phyloP scores from a whole-genome alignment of 2,113 vertebrate genomes.

The Prochilodus magdalenae region DNA sequence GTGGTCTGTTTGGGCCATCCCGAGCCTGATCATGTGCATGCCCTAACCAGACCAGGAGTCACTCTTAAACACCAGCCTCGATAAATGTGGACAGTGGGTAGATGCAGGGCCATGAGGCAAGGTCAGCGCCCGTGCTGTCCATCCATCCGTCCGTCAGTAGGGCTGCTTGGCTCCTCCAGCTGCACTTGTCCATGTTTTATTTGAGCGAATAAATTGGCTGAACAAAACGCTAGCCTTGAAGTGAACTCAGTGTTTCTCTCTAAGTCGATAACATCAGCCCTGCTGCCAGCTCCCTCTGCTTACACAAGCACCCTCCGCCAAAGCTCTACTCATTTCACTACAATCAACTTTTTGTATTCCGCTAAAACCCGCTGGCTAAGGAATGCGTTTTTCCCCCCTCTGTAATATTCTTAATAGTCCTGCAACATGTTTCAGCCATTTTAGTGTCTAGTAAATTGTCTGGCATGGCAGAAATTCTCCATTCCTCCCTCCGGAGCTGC shows the following conservation, averaged over 20 bases:
- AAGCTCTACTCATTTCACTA: conserved; percentile 18
- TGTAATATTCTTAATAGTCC: neutral
- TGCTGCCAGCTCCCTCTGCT: neutral
- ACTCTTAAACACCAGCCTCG: too few relatives aligned
- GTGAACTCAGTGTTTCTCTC: neutral
- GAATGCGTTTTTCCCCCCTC: neutral
- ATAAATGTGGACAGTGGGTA: too few relatives aligned
- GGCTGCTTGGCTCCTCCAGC: too few relatives aligned
- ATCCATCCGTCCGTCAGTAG: too few relatives aligned
- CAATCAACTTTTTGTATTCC: conserved; percentile 65
- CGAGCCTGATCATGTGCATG: too few relatives aligned
- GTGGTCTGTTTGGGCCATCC: too few relatives aligned
- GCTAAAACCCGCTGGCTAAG: conserved; percentile 59
- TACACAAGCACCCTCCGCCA: neutral
- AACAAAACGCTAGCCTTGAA: conserved; percentile 46
- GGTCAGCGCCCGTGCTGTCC: too few relatives aligned
- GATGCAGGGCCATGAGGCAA: too few relatives aligned
- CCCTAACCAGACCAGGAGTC: too few relatives aligned
- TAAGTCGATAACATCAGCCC: neutral
- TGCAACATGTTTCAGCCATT: neutral
- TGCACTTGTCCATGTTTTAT: too few relatives aligned
- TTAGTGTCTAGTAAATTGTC: neutral
- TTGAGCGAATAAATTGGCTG: too few relatives aligned
- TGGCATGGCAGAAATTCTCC: neutral
- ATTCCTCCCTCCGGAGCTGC: neutral